Evolutionary conservation across 2,797 vertebrate genomes (phyloP), one percentile per base, ranked within the genome.

Genomic region (Chiroxiphia lanceolata): DNA sequence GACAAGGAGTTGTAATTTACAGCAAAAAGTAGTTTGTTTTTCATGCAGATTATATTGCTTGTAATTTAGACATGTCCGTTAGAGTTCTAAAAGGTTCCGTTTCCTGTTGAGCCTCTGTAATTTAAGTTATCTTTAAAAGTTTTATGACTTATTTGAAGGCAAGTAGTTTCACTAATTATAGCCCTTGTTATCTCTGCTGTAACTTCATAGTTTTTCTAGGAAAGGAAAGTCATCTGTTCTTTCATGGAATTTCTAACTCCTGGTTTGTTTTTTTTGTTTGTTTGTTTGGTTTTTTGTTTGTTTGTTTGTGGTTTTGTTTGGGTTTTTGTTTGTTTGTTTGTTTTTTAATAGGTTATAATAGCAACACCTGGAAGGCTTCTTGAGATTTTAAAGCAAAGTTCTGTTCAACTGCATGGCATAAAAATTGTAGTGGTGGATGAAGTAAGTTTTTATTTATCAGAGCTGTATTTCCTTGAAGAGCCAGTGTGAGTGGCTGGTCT

Each of bases 301-400:
- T 40, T 74, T 50, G 54, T 54, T 57, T 51, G 87, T 38, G 3
- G 5, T 38, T 38, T 5, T 38, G n/a, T n/a, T 38, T 38, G 10
- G 10, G 10, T 60, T 72, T 48, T 38, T 21, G 7, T 27, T 74
- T 50, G 54, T 54, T 56, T 51, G 88, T 48, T 48, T n/a, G 27
- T 16, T 53, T 85, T 71, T 63, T 84, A 21, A 51, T 67, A 99
- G 99, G 98, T 99, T 80, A 97, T 99, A 95, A 99, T 99, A 56
- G 99, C 99, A 50, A 99, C 99, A 15, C 99, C 99, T 31, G 99
- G 99, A 74, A 98, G 99, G 94, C 98, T 99, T 57, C 91, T 99
- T 83, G 99, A 99, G 96, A 98, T 99, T 85, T 90, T 99, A 78
- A 99, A 99, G 94, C 99, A 99, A 98, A 98, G 98, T 83, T 98